These are phyloP conservation scores for Lethenteron reissneri DNA, from an alignment of 2,113 vertebrate genomes.

Conservation along the genomic window DNA sequence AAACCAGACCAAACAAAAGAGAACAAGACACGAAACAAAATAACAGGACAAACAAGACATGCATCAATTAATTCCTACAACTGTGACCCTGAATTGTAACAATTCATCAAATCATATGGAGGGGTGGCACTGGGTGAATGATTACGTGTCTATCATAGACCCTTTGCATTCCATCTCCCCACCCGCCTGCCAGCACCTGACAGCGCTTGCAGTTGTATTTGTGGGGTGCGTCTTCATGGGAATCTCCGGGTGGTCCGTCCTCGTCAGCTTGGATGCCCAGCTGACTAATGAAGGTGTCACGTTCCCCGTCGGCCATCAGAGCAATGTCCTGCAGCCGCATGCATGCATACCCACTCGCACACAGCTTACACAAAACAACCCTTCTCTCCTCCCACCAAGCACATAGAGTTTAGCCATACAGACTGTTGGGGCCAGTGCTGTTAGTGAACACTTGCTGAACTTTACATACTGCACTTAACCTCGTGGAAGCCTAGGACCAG, in stretches of 20 bases:
- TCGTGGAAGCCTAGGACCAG: no score
- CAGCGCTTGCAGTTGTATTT: slow-evolving; percentile 98
- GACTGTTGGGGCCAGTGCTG: no score
- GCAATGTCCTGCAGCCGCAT: slow-evolving; percentile 53
- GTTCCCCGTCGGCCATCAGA: slow-evolving; percentile 80
- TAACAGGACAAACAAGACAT: neutral
- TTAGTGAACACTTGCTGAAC: no score
- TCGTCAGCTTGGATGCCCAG: slow-evolving; percentile 80
- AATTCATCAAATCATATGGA: neutral
- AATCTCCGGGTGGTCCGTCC: slow-evolving; percentile 36
- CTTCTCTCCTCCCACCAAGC: no score
- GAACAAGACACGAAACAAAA: no score
- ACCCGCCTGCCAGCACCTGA: slow-evolving; percentile 31
- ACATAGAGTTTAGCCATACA: no score
- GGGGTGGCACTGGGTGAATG: neutral
- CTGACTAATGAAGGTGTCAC: slow-evolving; percentile 78
- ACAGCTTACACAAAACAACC: no score
- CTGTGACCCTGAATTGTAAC: neutral
- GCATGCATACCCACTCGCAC: no score
- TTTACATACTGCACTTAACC: no score
- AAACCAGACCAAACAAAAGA: no score
- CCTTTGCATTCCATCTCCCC: neutral
- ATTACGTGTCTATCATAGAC: neutral
- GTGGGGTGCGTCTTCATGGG: slow-evolving; percentile 62
- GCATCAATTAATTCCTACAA: slow-evolving; percentile 2